These are phyloP conservation scores for Atherinosoma microstoma DNA, from an alignment of 2,797 vertebrate species.

Conservation along the genomic window DNA sequence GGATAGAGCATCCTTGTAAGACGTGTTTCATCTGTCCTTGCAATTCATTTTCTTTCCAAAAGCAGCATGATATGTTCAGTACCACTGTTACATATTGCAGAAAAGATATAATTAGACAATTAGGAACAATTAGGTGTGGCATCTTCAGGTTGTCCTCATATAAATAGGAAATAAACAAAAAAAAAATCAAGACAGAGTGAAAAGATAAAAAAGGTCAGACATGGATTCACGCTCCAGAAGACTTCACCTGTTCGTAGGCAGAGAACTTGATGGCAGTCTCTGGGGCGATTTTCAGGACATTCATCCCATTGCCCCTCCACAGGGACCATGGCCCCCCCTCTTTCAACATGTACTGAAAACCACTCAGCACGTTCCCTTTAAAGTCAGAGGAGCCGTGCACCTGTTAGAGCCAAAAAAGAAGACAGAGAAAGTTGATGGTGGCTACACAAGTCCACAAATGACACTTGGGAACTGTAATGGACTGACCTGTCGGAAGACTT, in stretches of 20 bases:
- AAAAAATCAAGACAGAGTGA: no score
- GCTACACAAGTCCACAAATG: neutral
- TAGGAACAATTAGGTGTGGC: no score
- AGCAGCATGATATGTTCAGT: no score
- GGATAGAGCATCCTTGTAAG: no score
- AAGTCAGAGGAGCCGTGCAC: constrained; percentile 79
- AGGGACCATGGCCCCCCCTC: constrained; percentile 84
- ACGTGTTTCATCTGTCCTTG: neutral
- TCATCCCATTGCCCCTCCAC: constrained; percentile 91
- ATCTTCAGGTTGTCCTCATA: neutral
- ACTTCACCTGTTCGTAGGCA: constrained; percentile 88
- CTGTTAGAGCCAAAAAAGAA: constrained; percentile 47
- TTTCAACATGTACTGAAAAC: constrained; percentile 82
- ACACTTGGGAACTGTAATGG: neutral
- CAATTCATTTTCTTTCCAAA: no score
- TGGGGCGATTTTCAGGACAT: constrained; percentile 91
- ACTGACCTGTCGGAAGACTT: constrained; percentile 96
- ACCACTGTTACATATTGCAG: no score
- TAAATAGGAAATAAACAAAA: neutral
- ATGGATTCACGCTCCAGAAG: neutral
- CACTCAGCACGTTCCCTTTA: constrained; percentile 79
- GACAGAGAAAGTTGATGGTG: constrained; percentile 5
- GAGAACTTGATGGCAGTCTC: constrained; percentile 92
- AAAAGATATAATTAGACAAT: no score
- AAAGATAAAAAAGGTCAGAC: neutral